Base-by-base conservation (phyloP, 2,113 vertebrate species). In the Trinectes maculatus region DNA sequence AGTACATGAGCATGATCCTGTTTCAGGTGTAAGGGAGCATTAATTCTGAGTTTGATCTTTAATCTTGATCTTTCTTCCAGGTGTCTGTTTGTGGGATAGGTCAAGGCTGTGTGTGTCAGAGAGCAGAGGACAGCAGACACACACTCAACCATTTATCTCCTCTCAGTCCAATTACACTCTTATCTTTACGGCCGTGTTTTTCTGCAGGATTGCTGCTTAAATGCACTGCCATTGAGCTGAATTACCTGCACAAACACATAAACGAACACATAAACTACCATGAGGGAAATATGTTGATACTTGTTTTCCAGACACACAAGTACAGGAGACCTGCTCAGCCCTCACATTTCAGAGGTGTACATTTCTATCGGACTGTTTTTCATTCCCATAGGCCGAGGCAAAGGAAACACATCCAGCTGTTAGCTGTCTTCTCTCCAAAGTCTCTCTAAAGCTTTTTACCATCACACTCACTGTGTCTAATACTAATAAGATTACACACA, bases 141-240 rank as follows among this genome's bases (percentile, higher is more conserved):
- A 65, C 57, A 69, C 69, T 61, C 22, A 64, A 61, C 52, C 33
- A 31, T 65, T 91, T 88, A 85, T 85, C 77, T 75, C 48, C 6
- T 51, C 71, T 61, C 40, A 46, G 64, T 81, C 55, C 21, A 56
- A 54, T 66, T 22, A 31, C 42, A n/a, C 5, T 22, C 70, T 91
- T 91, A 93, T 93, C 91, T 93, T 92, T 91, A 93, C 85, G 63
- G 85, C 87, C 13, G 19, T 90, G 88, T 89, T 92, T 90, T 90
- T 85, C 81, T 82, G 65, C 25, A 26, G 64, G 62, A 84, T 85
- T 73, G 67, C 75, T 46, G 36, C 71, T 80, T 26, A 86, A 87
- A 87, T 58, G 69, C 56, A 65, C 48, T 79, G 71, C 58, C 46
- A 29, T 89, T 77, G 86, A 86, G 44, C 33, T 60, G n/a, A 83